phyloP scores from a whole-genome alignment of 1,140 invertebrate genomes.

The Cotesia vestalis region DNA sequence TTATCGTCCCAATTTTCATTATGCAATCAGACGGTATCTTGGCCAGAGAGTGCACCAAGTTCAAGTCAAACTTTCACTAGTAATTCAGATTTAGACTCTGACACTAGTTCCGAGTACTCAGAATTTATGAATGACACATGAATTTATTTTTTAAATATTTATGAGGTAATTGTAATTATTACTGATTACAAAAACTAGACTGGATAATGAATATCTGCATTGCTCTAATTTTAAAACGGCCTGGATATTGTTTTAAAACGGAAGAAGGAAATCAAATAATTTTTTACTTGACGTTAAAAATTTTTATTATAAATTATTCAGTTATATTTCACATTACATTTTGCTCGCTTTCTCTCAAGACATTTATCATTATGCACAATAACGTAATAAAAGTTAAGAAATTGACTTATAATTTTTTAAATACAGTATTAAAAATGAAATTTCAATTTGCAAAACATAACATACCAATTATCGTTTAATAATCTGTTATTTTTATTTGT shows the following conservation, averaged over 20 bases:
- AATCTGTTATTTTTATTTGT: too few species aligned
- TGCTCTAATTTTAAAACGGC: background rate
- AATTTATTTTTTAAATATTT: constrained; percentile 36
- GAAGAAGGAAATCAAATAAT: background rate
- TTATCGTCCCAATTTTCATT: constrained; percentile 61
- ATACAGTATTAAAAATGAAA: too few species aligned
- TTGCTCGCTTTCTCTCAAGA: too few species aligned
- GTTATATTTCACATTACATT: background rate
- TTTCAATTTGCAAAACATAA: too few species aligned
- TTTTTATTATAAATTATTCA: too few species aligned
- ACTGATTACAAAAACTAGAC: constrained; percentile 6
- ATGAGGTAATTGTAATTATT: background rate
- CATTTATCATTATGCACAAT: too few species aligned
- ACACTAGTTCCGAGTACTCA: constrained; percentile 63
- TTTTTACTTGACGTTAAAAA: too few species aligned
- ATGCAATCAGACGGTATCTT: constrained; percentile 57
- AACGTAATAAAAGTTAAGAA: too few species aligned
- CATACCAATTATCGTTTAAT: too few species aligned
- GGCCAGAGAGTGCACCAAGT: constrained; percentile 62
- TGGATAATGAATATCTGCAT: too few species aligned
- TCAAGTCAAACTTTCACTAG: constrained; percentile 64
- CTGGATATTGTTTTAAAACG: background rate
- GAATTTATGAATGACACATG: constrained; percentile 61
- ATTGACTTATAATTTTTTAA: too few species aligned
- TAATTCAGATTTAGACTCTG: constrained; percentile 61